These are phyloP conservation scores for Eriosoma lanigerum DNA, from an alignment of 1,140 invertebrate genomes.

Conservation along the genomic window DNA sequence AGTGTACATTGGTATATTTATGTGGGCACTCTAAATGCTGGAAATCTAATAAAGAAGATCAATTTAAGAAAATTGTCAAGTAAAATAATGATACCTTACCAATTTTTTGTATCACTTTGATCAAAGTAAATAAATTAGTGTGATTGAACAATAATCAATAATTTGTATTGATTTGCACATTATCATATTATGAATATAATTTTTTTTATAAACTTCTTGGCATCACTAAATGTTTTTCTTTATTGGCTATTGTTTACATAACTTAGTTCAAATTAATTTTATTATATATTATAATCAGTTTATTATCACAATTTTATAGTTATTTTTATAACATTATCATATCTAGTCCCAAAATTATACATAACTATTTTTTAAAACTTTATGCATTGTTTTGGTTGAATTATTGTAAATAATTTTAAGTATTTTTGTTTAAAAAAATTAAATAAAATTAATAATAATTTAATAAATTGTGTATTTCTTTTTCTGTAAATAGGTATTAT, in stretches of 20 bases:
- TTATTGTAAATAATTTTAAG: constrained; percentile 46
- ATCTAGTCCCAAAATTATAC: constrained; percentile 47
- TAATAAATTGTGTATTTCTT: background rate
- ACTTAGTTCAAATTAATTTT: constrained; percentile 43
- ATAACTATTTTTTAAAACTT: constrained; percentile 43
- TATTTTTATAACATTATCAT: constrained; percentile 42
- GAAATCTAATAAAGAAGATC: constrained; percentile 37
- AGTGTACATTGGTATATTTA: constrained; percentile 27
- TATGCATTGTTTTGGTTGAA: constrained; percentile 49
- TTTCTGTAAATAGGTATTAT: background rate
- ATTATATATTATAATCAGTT: constrained; percentile 38
- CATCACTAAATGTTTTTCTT: constrained; percentile 13
- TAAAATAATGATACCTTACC: constrained; percentile 1
- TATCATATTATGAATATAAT: constrained; percentile 46
- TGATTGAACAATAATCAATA: constrained; percentile 47
- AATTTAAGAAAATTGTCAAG: constrained; percentile 23
- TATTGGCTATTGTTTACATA: constrained; percentile 25
- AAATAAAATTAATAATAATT: constrained; percentile 14
- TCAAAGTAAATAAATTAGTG: constrained; percentile 38
- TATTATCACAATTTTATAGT: constrained; percentile 40
- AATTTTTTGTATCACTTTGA: constrained; percentile 16
- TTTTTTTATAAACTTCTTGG: constrained; percentile 5
- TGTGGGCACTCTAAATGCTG: constrained; percentile 9
- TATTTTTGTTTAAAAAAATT: constrained; percentile 35
- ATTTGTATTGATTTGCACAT: constrained; percentile 41